Evolutionary conservation across 1,140 invertebrate species (phyloP), one percentile per base, ranked within the genome.

Genomic region (Philopotamus ludificatus): DNA sequence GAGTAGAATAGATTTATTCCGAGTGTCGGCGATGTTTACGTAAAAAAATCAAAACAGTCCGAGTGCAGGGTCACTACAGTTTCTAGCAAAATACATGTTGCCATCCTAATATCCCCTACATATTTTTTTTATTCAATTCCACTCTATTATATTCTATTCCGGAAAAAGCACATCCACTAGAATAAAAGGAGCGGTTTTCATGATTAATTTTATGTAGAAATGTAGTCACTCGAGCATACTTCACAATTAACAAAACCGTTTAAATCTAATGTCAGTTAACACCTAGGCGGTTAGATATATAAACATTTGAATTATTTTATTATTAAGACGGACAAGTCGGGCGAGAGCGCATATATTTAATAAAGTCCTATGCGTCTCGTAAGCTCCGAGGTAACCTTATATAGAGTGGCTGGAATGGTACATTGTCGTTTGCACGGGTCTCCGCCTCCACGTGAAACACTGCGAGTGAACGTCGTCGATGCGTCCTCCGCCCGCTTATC

Each of bases 1-100:
- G 77, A 77, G 78, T 78, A 78, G 73, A 78, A 69, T 78, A 76
- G 74, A 77, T 75, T 74, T 76, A 77, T 70, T 58, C 12, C 49
- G 72, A 71, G 66, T 73, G 62, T 69, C 47, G 64, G 51, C 53
- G 67, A 68, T 58, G 63, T 62, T 63, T 51, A 68, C 63, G 39
- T 47, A 54, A 60, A 57, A 55, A 68, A 47, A 15, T 34, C 20
- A 59, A 63, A 54, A 57, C 59, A 44, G 62, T 63, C 25, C 51
- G 60, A 66, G 63, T 69, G 67, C 67, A 60, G 42, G 67, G 54
- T 66, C 60, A 66, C 63, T 63, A 65, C 67, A 63, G 67, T 62
- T 57, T 65, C 67, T 65, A 65, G 16, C 47, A 26, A 58, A 58
- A 65, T 58, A 23, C 53, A 65, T 45, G 51, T 47, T 65, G 41